Evolutionary conservation across 1,140 invertebrate genomes (phyloP), one percentile per base, ranked within the genome.

Genomic region (Stenopsyche tienmushanensis): DNA sequence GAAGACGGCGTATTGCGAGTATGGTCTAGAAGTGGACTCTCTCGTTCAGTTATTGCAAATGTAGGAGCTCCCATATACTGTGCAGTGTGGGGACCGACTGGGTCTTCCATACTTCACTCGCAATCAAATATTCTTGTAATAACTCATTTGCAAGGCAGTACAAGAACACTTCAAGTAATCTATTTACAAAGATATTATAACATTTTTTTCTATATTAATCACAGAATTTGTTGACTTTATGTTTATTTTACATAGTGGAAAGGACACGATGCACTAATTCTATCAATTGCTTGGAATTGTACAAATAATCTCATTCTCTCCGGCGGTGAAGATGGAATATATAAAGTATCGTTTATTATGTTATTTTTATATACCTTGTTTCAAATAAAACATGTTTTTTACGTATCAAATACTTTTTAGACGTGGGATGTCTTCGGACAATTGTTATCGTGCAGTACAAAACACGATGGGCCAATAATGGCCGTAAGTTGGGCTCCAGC

Each of bases 1-100:
- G 96, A 99, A 83, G 97, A 99, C 83, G 97, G 97, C 10, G 85
- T 87, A 34, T 86, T 99, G 0, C 98, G 98, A 81, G 90, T 98
- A 62, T 99, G 97, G 96, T 98, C 97, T 2, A 80, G 94, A 24
- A 95, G 89, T 76, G 96, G 96, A 49, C 95, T 99, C 88, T 80
- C 99, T 2, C 84, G 97, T 21, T 96, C 94, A 10, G 93, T 93
- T 2, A 80, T 98, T 0, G 87, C 93, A 20, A 90, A 94, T 74
- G 89, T 89, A 54, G 88, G 85, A 72, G 85, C 85, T 68, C 83
- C 89, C 1, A 87, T 97, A 25, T 93, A 97, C 73, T 86, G 86
- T 39, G 86, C 92, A 7, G 85, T 87, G 58, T 98, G 96, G 96
- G 90, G 91, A 50, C 90, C 93, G 2, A 91, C 94, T 74, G 91